Base-by-base conservation (phyloP, 2,113 vertebrate genomes). In the Elephantulus edwardii region DNA sequence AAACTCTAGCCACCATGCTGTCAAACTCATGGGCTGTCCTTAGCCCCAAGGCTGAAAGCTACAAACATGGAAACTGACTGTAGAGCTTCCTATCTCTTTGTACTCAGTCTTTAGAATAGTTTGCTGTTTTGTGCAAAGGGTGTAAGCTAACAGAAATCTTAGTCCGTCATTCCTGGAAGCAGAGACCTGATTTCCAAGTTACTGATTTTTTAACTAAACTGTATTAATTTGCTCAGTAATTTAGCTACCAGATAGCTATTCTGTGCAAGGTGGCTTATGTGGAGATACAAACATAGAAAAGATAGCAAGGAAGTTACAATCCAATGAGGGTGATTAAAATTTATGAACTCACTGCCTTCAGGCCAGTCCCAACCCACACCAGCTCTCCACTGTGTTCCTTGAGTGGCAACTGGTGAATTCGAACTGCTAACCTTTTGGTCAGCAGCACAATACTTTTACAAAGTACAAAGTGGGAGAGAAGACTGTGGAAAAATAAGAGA, bases 211-310 rank as follows among this genome's bases (percentile, higher is more conserved):
- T 16, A 77, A 62, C n/a, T 38, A 83, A 0, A 6, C 14, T 66
- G 19, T 44, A 42, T 74, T 80, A 52, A 75, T 46, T 75, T 50
- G 54, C 42, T 93, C 24, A 83, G 16, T 12, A 88, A 42, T n/a
- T n/a, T 50, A 78, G 42, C 40, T 88, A 90, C 81, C 30, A 58
- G 91, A 5, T 26, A 79, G 54, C 17, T 94, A 24, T 71, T 86
- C 72, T 80, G 46, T 42, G 24, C 46, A 86, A 76, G 84, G 40
- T 28, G 76, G 33, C 42, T 6, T 58, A 35, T 44, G 16, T 24
- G 26, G 56, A 13, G 44, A 83, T 58, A 76, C 46, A 86, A 44
- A 90, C n/a, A 82, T 2, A 85, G 74, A 89, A 81, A 87, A n/a
- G 48, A 64, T 1, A 86, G 44, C 56, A 71, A 88, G 35, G 48